Conservation (phyloP, 2,888 invertebrate genomes). For the Trichacis sp. region DNA sequence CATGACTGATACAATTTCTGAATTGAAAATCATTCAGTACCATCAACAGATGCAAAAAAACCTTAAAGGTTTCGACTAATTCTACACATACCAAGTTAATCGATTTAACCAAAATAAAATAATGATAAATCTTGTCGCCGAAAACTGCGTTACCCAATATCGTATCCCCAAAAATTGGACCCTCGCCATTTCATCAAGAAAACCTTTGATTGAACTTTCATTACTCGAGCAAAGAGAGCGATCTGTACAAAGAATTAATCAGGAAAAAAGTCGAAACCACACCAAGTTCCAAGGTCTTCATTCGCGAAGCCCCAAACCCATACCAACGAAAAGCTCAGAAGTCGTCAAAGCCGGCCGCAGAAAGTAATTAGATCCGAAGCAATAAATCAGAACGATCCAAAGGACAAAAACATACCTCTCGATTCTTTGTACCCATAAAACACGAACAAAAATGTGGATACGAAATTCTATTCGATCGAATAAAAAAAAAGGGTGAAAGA, state of each 20-base stretch:
- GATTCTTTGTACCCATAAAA: conserved; percentile 30
- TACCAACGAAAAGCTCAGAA: background rate
- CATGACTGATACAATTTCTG: too few species aligned
- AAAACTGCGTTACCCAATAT: too few species aligned
- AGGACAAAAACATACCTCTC: conserved; percentile 27
- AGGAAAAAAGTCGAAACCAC: conserved; percentile 26
- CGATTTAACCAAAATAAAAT: too few species aligned
- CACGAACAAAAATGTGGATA: conserved; percentile 24
- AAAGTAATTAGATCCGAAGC: conserved; percentile 42
- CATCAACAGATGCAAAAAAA: too few species aligned
- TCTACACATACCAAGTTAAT: too few species aligned
- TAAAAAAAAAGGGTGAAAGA: conserved; percentile 24
- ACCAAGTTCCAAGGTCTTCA: conserved; percentile 10
- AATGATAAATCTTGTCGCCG: too few species aligned
- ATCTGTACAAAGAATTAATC: conserved; percentile 26
- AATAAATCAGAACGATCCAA: conserved; percentile 37
- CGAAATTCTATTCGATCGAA: conserved; percentile 23
- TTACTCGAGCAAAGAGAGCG: conserved; percentile 48
- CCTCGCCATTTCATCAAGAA: too few species aligned
- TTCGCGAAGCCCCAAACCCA: background rate
- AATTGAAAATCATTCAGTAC: too few species aligned
- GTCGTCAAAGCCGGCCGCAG: background rate
- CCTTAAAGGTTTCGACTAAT: too few species aligned
- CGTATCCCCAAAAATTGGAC: too few species aligned
- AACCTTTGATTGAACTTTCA: conserved; percentile 57